Evolutionary conservation across 2,113 vertebrate species (phyloP).

Genomic region (Oxyruncus cristatus): DNA sequence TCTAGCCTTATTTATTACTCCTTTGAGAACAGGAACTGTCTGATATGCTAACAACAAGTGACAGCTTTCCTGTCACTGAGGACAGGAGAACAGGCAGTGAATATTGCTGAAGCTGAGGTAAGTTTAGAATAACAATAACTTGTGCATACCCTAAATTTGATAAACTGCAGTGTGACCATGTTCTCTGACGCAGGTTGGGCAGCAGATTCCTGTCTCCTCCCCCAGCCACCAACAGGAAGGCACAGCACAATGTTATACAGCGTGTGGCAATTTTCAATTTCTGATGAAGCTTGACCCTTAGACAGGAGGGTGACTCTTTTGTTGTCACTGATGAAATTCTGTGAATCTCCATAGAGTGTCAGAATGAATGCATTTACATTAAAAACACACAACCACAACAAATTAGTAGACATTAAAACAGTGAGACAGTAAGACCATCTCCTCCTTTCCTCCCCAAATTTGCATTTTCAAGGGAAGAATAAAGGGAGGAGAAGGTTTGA

Average conservation of each 20-base stretch:
- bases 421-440: background rate
- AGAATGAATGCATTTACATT: background rate
- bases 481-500: background rate
- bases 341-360: background rate
- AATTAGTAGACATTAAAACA: background rate
- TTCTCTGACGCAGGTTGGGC: slow-evolving; percentile 24
- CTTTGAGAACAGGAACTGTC: slow-evolving; percentile 53
- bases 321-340: background rate
- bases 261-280: slow-evolving; percentile 11
- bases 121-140: slow-evolving; percentile 25
- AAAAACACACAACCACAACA: background rate
- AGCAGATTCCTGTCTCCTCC: slow-evolving; percentile 29
- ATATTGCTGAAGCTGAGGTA: slow-evolving; percentile 14
- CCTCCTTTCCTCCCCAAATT: background rate
- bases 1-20: slow-evolving; percentile 38
- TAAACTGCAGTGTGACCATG: background rate
- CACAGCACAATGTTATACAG: background rate
- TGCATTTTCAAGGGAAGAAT: background rate
- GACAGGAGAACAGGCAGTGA: slow-evolving; percentile 12
- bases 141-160: background rate
- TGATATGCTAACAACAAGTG: slow-evolving; percentile 43
- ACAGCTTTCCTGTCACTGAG: slow-evolving; percentile 61
- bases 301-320: background rate
- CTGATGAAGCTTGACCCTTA: background rate
- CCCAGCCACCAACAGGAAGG: slow-evolving; percentile 19